Base-by-base conservation (phyloP, 53 echinoderm and acorn worm species). In the Antedon mediterranea region DNA sequence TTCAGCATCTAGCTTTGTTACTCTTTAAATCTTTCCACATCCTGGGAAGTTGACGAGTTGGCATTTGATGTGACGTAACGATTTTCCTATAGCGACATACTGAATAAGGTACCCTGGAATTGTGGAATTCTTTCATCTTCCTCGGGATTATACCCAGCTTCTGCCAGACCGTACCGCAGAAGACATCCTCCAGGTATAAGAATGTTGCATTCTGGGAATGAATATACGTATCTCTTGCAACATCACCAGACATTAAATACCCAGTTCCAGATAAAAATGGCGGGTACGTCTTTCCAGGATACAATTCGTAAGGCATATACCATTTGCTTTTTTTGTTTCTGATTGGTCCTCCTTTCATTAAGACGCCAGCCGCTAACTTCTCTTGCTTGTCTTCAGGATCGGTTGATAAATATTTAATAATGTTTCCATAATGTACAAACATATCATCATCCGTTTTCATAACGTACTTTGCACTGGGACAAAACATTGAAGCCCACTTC, bases 401-500 rank as follows among this genome's bases (percentile, higher is more conserved):
- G 23, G 41, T 28, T 0, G 75, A 34, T 0, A 89, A 75, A 32
- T 77, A 76, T 18, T 74, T 72, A 23, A 85, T 44, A 32, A 89
- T 78, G 31, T 85, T 89, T 34, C 79, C 75, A 33, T 82, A 85
- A 34, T 31, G 72, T 1, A 89, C 76, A 79, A 75, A 85, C 89
- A 89, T 89, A 31, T 89, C 89, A 29, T 89, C 85, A 43, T 89
- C 89, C 3, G 85, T 82, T 79, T 89, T 89, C 85, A 89, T 79
- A 33, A 84, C 82, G 70, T 81, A 89, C n/a, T 74, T 74, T 26
- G 82, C 80, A 27, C 82, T 83, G 0, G 89, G 75, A 82, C 89
- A 89, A 71, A 78, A 82, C 30, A 34, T 73, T 8, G 6, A 30
- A 30, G 37, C 76, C 89, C 89, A 89, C 44, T 85, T 89, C 82